phyloP scores from a whole-genome alignment of 2,888 invertebrate genomes.

The Nephrotoma appendiculata region DNA sequence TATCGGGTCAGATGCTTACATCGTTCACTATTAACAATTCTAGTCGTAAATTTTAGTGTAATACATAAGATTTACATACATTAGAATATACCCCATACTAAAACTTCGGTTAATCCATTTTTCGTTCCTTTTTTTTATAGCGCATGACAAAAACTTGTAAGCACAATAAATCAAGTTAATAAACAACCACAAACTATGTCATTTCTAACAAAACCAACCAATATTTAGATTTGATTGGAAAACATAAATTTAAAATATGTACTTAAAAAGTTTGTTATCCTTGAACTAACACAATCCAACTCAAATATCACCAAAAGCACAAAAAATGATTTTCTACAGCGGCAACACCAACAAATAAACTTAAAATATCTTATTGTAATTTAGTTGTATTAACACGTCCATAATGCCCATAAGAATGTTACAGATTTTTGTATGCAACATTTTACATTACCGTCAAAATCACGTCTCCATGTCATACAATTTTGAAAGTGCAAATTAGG shows the following conservation, averaged over 20 bases:
- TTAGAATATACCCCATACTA: neutral
- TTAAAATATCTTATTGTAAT: neutral
- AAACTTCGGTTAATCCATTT: neutral
- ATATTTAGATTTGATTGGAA: neutral
- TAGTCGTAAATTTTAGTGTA: too few relatives aligned
- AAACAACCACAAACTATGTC: neutral
- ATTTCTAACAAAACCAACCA: neutral
- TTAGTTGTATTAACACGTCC: neutral
- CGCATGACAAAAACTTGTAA: neutral
- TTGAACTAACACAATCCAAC: neutral
- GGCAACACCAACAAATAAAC: neutral
- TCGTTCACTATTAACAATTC: too few relatives aligned
- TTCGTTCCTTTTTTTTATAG: neutral
- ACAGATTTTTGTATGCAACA: too few relatives aligned
- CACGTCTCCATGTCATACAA: too few relatives aligned
- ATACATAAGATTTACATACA: neutral
- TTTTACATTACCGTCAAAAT: too few relatives aligned
- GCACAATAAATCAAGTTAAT: neutral
- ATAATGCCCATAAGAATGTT: neutral
- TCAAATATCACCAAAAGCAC: neutral
- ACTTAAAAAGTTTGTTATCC: neutral
- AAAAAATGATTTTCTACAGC: neutral
- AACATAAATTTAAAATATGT: neutral
- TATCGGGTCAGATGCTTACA: too few relatives aligned
- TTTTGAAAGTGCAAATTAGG: too few relatives aligned